Conservation (phyloP, 2,797 vertebrate genomes). For the Poeciliopsis presidionis region DNA sequence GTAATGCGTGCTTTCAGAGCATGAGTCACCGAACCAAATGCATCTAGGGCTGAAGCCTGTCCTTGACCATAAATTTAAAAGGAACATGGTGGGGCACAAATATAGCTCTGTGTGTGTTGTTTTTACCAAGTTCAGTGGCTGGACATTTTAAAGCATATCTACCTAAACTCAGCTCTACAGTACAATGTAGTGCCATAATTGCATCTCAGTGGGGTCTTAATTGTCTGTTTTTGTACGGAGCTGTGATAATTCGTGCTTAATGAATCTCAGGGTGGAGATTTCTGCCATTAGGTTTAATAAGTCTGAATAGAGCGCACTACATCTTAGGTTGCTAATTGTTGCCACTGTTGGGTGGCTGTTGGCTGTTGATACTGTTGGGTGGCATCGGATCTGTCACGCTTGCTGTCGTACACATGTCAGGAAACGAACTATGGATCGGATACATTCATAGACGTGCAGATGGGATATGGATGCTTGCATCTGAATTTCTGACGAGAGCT, state of each 20-base stretch:
- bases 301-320: constrained; percentile 41
- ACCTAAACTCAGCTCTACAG: constrained; percentile 22
- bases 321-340: constrained; percentile 48
- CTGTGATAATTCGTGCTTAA: constrained; percentile 49
- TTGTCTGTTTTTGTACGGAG: constrained; percentile 46
- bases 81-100: neutral
- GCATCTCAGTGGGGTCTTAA: constrained; percentile 58
- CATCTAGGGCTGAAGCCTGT: constrained; percentile 5
- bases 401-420: neutral
- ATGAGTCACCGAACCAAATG: constrained; percentile 18
- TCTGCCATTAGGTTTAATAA: constrained; percentile 59
- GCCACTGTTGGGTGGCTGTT: constrained; percentile 4
- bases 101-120: constrained; percentile 1
- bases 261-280: constrained; percentile 55
- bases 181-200: constrained; percentile 46
- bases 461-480: constrained; percentile 10
- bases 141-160: constrained; percentile 18
- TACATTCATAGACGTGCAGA: constrained; percentile 24
- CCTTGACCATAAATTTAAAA: constrained; percentile 20
- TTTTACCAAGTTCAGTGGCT: constrained; percentile 25
- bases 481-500: constrained; percentile 7
- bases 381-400: neutral
- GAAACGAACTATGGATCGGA: constrained; percentile 4
- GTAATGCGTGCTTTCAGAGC: constrained; percentile 30
- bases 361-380: constrained; percentile 14